Conservation (phyloP, 2,113 vertebrate species). For the Barbus barbus region DNA sequence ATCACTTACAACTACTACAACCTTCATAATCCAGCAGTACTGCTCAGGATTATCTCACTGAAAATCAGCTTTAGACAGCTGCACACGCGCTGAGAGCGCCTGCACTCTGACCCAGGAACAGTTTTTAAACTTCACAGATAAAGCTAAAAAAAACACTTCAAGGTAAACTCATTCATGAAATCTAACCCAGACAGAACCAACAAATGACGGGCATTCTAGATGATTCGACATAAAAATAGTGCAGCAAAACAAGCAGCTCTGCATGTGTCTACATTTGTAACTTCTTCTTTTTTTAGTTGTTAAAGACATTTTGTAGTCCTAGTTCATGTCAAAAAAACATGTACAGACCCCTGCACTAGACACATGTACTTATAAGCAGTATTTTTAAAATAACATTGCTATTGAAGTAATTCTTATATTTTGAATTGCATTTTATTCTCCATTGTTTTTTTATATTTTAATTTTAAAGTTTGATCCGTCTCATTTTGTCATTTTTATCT, state of each 20-base stretch:
- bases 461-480: too few species aligned
- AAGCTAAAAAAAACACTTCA: neutral
- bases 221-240: neutral
- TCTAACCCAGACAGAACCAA: neutral
- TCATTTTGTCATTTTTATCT: too few species aligned
- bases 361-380: neutral
- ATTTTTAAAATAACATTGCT: neutral
- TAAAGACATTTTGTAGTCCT: too few species aligned
- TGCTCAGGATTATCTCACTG: constrained; percentile 70
- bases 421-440: too few species aligned
- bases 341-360: neutral
- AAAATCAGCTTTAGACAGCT: constrained; percentile 68
- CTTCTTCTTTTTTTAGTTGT: too few species aligned
- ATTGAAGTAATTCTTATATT: neutral
- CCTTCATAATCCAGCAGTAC: constrained; percentile 70
- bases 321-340: too few species aligned
- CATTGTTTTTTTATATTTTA: too few species aligned
- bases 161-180: neutral
- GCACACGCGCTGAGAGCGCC: neutral
- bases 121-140: neutral
- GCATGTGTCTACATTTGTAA: too few species aligned
- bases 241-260: neutral
- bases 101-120: constrained; percentile 8
- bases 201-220: neutral
- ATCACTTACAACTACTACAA: constrained; percentile 72